Evolutionary conservation across 1,140 invertebrate species (phyloP), one percentile per base, ranked within the genome.

Genomic region (Xylocopa sonorina): DNA sequence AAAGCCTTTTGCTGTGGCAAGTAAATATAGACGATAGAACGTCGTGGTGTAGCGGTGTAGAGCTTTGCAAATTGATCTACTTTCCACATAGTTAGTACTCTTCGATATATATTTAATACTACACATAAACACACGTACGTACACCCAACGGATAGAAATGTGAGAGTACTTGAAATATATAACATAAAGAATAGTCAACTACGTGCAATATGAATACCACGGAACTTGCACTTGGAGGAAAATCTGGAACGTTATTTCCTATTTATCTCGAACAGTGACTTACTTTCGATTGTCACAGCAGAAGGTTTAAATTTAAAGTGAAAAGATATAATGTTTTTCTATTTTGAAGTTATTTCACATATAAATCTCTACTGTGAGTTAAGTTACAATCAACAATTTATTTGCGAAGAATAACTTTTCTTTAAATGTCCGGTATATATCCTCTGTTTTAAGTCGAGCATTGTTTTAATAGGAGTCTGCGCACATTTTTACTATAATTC

Each of bases 31-130:
- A 3, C 32, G 41, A 9, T 55, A 43, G 38, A 24, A 34, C 16
- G 27, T 41, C 18, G 18, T 34, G 16, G 50, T 50, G n/a, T 32
- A 51, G 21, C 21, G 18, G 9, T 9, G 7, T 29, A 46, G 3
- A 75, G 62, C 62, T 55, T 76, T 55, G 48, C 16, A 57, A 9
- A 75, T 27, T 51, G 53, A 29, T 63, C 34, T 41, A 67, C 9
- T 21, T 74, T 51, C 5, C 16, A n/a, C n/a, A 24, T 67, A 43
- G 32, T 16, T 53, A 53, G 34, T 29, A 64, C 32, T 64, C n/a
- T 27, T 50, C 12, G 1, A 41, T 55, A 55, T 3, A 29, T 29
- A 12, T 32, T 27, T 55, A 55, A 43, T 14, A 27, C 41, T 4
- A 10, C 34, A 14, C 34, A 60, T 34, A 38, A 4, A n/a, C 18